Percentiles rank a stretch among this genome's conserved stretches.
These are phyloP conservation scores for Hofmannophila pseudospretella DNA, from an alignment of 2,888 invertebrate species.

Conservation along the genomic window DNA sequence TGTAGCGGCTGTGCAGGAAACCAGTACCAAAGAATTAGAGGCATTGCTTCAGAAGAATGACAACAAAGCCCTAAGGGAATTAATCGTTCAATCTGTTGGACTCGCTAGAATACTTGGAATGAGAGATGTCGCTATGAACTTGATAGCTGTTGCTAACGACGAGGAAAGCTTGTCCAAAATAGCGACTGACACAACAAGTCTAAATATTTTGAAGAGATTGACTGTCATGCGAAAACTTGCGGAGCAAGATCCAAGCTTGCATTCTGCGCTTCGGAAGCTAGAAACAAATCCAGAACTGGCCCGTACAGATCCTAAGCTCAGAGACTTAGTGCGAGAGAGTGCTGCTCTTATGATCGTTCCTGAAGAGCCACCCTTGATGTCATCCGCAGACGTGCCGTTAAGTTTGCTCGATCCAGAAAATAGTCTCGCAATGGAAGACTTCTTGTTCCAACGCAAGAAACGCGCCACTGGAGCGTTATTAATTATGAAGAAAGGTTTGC, in stretches of 20 bases:
- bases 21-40: slow-evolving; percentile 78
- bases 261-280: slow-evolving; percentile 79
- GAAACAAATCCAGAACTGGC: slow-evolving; percentile 82
- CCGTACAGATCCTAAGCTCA: slow-evolving; percentile 82
- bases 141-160: slow-evolving; percentile 73
- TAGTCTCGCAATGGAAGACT: slow-evolving; percentile 87
- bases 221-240: slow-evolving; percentile 85
- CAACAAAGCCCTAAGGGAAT: slow-evolving; percentile 57
- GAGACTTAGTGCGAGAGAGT: slow-evolving; percentile 85
- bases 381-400: slow-evolving; percentile 84
- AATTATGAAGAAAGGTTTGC: slow-evolving; percentile 84
- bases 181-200: slow-evolving; percentile 76
- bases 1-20: slow-evolving; percentile 80
- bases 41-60: slow-evolving; percentile 70
- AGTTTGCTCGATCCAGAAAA: slow-evolving; percentile 82
- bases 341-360: slow-evolving; percentile 83
- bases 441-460: slow-evolving; percentile 79
- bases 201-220: slow-evolving; percentile 82
- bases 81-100: slow-evolving; percentile 81
- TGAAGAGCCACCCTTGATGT: slow-evolving; percentile 77
- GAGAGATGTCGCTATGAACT: slow-evolving; percentile 78
- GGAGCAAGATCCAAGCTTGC: slow-evolving; percentile 80
- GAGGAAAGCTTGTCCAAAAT: slow-evolving; percentile 76
- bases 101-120: slow-evolving; percentile 84
- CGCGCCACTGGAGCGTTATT: slow-evolving; percentile 78